Evolutionary conservation across 2,888 invertebrate species (phyloP).

Genomic region (Lithodes maja): DNA sequence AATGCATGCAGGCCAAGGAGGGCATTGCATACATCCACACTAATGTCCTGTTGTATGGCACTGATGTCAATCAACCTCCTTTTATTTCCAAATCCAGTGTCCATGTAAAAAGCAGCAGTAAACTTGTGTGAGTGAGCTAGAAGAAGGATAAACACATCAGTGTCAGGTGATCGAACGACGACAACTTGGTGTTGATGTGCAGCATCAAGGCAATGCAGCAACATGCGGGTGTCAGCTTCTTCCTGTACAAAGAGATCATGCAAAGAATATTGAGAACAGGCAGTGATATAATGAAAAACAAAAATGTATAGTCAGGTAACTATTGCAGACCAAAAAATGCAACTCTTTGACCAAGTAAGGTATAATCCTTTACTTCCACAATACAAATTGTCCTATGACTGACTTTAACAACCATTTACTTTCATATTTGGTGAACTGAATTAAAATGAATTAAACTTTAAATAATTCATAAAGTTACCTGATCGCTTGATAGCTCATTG

Average conservation of each 20-base stretch:
- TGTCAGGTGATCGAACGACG: background rate
- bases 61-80: slow-evolving; percentile 24
- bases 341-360: no score
- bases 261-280: background rate
- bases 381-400: background rate
- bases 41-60: background rate
- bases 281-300: background rate
- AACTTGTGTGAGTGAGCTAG: background rate
- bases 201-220: background rate
- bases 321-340: no score
- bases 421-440: background rate
- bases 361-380: no score
- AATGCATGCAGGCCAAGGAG: background rate
- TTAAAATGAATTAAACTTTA: background rate
- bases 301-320: no score
- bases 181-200: background rate
- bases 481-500: background rate
- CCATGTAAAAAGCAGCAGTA: slow-evolving; percentile 1
- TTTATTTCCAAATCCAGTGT: background rate
- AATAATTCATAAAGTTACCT: background rate
- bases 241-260: background rate
- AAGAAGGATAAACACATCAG: background rate
- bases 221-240: background rate
- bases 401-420: background rate
- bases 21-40: background rate